A percentile compares a stretch with the other conserved stretches of the same genome.
These are phyloP conservation scores for Capricornis sumatraensis DNA, from an alignment of 2,113 vertebrate species.

Conservation along the genomic window DNA sequence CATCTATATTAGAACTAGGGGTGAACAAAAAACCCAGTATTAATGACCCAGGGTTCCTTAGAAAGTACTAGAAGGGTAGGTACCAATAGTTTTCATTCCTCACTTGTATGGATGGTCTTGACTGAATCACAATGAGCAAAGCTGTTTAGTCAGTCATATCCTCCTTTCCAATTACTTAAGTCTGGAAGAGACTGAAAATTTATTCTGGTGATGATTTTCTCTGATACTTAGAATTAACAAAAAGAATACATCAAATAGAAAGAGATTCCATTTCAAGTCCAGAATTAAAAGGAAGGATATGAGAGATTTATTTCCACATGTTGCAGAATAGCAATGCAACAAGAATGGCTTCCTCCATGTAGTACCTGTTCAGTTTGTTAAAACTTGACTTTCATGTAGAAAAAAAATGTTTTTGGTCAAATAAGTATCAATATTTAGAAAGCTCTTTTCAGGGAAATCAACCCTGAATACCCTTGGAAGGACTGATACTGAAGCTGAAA, in stretches of 20 bases:
- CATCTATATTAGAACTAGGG: neutral
- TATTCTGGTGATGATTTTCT: constrained; percentile 25
- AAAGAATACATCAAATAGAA: neutral
- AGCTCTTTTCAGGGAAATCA: neutral
- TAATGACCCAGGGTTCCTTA: neutral
- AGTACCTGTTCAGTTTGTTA: neutral
- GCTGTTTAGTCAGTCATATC: neutral
- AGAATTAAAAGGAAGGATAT: neutral
- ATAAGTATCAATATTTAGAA: neutral
- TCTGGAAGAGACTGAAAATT: neutral
- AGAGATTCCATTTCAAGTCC: constrained; percentile 25
- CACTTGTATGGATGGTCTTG: neutral
- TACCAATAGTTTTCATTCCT: neutral
- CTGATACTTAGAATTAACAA: neutral
- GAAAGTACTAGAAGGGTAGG: neutral
- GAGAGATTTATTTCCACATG: neutral
- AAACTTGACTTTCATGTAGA: constrained; percentile 20
- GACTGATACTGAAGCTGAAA: neutral
- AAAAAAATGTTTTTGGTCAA: neutral
- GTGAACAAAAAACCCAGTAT: neutral
- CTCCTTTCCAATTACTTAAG: constrained; percentile 6
- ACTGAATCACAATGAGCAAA: constrained; percentile 2
- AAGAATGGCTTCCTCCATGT: neutral
- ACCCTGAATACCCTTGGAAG: neutral
- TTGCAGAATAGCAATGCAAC: neutral